Evolutionary conservation across 2,888 invertebrate genomes (phyloP).

Genomic region (Apotomis capreana): DNA sequence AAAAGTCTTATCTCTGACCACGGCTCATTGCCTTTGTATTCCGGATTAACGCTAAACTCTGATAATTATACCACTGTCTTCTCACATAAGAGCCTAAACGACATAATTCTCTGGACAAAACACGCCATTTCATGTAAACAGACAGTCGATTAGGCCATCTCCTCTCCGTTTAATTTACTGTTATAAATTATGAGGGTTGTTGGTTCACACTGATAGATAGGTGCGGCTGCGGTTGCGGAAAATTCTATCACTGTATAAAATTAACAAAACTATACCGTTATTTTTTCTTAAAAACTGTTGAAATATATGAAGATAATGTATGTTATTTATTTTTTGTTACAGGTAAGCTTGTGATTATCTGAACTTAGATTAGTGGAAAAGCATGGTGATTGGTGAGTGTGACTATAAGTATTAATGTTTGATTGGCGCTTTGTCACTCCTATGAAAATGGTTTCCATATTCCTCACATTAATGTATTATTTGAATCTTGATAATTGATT

Average conservation of each 20-base stretch:
- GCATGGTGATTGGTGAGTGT: not conserved
- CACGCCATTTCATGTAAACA: not conserved
- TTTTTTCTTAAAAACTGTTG: too few species aligned
- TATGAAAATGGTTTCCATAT: too few species aligned
- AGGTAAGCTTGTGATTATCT: slow-evolving; percentile 9
- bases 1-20: slow-evolving; percentile 60
- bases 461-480: too few species aligned
- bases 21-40: slow-evolving; percentile 68
- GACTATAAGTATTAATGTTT: too few species aligned
- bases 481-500: too few species aligned
- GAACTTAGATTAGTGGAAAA: not conserved
- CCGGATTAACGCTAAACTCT: slow-evolving; percentile 57
- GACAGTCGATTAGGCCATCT: slow-evolving; percentile 17
- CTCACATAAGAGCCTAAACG: not conserved
- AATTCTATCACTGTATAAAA: not conserved
- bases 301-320: not conserved
- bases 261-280: not conserved
- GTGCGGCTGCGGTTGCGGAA: not conserved
- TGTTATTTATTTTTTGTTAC: slow-evolving; percentile 13
- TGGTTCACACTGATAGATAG: slow-evolving; percentile 24
- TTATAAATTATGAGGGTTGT: slow-evolving; percentile 33
- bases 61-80: slow-evolving; percentile 54
- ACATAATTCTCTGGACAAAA: not conserved
- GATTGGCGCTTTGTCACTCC: too few species aligned
- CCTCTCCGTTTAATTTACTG: slow-evolving; percentile 27